Conservation (phyloP, 2,113 vertebrate species). For the Amblyopsis rosae region DNA sequence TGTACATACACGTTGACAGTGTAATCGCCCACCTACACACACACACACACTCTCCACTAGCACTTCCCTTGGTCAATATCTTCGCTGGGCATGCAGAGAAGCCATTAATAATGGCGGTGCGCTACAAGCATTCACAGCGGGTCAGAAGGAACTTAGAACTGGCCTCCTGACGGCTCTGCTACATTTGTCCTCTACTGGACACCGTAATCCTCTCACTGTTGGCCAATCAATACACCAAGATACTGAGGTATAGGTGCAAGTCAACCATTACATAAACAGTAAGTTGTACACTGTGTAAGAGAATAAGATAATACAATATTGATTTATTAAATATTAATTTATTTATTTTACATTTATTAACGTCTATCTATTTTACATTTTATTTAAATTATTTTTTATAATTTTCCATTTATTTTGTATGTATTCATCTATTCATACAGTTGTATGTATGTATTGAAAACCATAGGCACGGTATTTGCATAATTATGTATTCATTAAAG, state of each 20-base stretch:
- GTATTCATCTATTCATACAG: too few relatives aligned
- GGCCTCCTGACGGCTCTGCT: constrained; percentile 15
- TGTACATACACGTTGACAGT: neutral
- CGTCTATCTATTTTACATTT: too few relatives aligned
- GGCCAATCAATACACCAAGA: constrained; percentile 6
- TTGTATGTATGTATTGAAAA: too few relatives aligned
- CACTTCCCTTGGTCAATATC: constrained; percentile 19
- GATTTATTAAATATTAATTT: too few relatives aligned
- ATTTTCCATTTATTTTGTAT: too few relatives aligned
- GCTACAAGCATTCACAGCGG: constrained; percentile 27
- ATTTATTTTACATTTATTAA: too few relatives aligned
- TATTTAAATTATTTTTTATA: too few relatives aligned
- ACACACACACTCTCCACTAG: constrained; percentile 2
- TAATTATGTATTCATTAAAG: too few relatives aligned
- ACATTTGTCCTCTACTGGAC: constrained; percentile 39
- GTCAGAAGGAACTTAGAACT: constrained; percentile 51
- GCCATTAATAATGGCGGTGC: constrained; percentile 56
- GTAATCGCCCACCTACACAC: neutral
- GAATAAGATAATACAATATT: too few relatives aligned
- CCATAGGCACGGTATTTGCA: too few relatives aligned
- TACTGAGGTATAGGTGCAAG: neutral
- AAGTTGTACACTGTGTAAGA: too few relatives aligned
- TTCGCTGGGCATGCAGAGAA: constrained; percentile 52
- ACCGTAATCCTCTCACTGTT: constrained; percentile 24
- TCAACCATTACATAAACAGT: neutral